Evolutionary conservation across 2,113 vertebrate species (phyloP).

Genomic region (Eleginops maclovinus): DNA sequence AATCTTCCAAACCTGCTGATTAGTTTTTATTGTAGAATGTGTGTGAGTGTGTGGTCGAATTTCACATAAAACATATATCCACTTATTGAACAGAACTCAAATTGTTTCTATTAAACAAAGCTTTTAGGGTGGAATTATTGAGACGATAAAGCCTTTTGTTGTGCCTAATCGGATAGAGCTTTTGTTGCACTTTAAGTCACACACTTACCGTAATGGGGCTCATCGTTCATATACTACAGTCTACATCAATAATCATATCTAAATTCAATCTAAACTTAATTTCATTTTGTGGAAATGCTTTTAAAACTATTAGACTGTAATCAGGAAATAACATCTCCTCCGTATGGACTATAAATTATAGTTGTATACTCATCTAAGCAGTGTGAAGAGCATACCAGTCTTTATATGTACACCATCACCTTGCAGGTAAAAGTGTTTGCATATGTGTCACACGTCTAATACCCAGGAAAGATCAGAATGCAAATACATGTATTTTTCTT

Average conservation of each 20-base stretch:
- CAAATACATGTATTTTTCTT: neutral
- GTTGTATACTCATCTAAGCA: neutral
- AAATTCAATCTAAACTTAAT: slow-evolving; percentile 21
- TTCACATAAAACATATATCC: neutral
- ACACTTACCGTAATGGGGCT: slow-evolving; percentile 42
- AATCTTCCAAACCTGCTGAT: neutral
- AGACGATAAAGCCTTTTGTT: neutral
- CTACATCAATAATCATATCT: slow-evolving; percentile 23
- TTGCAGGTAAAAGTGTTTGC: neutral
- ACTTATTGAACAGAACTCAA: neutral
- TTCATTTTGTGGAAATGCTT: slow-evolving; percentile 16
- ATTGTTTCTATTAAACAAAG: slow-evolving; percentile 22
- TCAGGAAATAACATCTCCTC: slow-evolving; percentile 15
- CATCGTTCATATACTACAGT: slow-evolving; percentile 33
- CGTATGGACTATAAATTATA: neutral
- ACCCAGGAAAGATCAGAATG: neutral
- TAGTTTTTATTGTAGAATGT: neutral
- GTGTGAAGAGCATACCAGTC: neutral
- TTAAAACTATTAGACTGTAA: slow-evolving; percentile 23
- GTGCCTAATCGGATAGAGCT: neutral
- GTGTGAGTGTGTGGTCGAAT: neutral
- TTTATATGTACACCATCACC: neutral
- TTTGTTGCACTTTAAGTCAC: slow-evolving; percentile 36
- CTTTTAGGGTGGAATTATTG: slow-evolving; percentile 24
- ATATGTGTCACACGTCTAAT: neutral